phyloP scores from a whole-genome alignment of 1,140 invertebrate species.

The Drosophila novamexicana region DNA sequence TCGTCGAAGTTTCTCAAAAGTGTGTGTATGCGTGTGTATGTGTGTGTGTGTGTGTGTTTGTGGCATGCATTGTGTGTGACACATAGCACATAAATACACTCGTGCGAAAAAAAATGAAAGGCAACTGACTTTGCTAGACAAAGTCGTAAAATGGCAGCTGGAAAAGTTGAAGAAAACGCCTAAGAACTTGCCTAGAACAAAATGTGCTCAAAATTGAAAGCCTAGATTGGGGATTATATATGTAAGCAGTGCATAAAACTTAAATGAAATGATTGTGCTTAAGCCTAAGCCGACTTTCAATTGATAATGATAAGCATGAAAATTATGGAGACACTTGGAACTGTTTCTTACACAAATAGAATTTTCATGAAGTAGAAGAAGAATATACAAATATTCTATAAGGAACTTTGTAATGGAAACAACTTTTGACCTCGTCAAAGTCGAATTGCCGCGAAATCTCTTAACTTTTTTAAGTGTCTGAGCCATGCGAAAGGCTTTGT shows the following conservation, averaged over 20 bases:
- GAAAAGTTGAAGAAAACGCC: constrained; percentile 52
- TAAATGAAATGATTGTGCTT: not conserved
- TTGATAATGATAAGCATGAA: too few relatives aligned
- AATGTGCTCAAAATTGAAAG: constrained; percentile 34
- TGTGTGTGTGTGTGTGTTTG: constrained; percentile 7
- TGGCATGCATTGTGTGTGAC: constrained; percentile 68
- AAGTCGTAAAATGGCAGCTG: constrained; percentile 55
- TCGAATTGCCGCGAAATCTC: too few relatives aligned
- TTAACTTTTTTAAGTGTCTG: too few relatives aligned
- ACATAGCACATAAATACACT: constrained; percentile 76
- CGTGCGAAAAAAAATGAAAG: constrained; percentile 52
- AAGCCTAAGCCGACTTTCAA: not conserved
- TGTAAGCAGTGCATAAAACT: constrained; percentile 31
- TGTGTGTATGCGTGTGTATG: not conserved
- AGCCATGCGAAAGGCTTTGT: too few relatives aligned
- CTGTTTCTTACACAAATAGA: too few relatives aligned
- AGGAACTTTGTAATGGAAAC: too few relatives aligned
- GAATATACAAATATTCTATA: too few relatives aligned
- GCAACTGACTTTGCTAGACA: constrained; percentile 56
- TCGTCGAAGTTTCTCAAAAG: constrained; percentile 66
- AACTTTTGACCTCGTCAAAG: too few relatives aligned
- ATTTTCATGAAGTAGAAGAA: too few relatives aligned
- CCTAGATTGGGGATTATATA: constrained; percentile 24
- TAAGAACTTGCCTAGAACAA: constrained; percentile 9
- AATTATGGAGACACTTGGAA: too few relatives aligned